Conservation (phyloP, 2,113 vertebrate genomes). For the Gambusia affinis region DNA sequence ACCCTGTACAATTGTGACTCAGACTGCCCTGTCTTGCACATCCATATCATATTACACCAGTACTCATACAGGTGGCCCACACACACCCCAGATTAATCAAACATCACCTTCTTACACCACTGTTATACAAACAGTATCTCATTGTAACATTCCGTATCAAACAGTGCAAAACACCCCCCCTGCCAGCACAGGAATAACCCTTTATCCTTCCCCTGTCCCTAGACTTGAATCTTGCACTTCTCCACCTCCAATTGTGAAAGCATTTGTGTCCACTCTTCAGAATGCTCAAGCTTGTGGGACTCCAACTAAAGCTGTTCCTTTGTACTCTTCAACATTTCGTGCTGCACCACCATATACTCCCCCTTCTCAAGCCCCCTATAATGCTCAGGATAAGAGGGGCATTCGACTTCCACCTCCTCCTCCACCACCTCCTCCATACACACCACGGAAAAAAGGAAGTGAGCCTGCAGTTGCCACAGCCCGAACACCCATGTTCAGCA, state of each 20-base stretch:
- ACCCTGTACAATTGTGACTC: constrained; percentile 72
- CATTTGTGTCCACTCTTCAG: constrained; percentile 56
- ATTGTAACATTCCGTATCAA: constrained; percentile 73
- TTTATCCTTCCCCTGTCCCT: constrained; percentile 64
- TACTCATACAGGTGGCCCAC: constrained; percentile 52
- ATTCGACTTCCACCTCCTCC: constrained; percentile 79
- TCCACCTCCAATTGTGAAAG: constrained; percentile 58
- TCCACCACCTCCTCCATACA: constrained; percentile 80
- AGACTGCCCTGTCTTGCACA: constrained; percentile 73
- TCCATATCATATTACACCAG: constrained; percentile 75
- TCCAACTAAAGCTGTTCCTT: constrained; percentile 73
- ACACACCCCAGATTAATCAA: constrained; percentile 38
- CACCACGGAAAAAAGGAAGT: constrained; percentile 75
- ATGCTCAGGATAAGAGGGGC: constrained; percentile 79
- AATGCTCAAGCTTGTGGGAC: constrained; percentile 53
- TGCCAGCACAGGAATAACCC: constrained; percentile 48
- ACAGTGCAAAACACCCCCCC: constrained; percentile 59
- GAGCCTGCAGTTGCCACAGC: constrained; percentile 54
- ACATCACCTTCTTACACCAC: constrained; percentile 65
- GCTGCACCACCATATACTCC: constrained; percentile 75
- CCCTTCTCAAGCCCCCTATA: constrained; percentile 72
- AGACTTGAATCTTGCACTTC: constrained; percentile 69
- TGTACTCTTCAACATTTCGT: constrained; percentile 74
- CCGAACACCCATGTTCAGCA: constrained; percentile 67
- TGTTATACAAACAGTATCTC: constrained; percentile 73